Base-by-base conservation (phyloP, 2,888 invertebrate genomes). In the Scotopteryx bipunctaria region DNA sequence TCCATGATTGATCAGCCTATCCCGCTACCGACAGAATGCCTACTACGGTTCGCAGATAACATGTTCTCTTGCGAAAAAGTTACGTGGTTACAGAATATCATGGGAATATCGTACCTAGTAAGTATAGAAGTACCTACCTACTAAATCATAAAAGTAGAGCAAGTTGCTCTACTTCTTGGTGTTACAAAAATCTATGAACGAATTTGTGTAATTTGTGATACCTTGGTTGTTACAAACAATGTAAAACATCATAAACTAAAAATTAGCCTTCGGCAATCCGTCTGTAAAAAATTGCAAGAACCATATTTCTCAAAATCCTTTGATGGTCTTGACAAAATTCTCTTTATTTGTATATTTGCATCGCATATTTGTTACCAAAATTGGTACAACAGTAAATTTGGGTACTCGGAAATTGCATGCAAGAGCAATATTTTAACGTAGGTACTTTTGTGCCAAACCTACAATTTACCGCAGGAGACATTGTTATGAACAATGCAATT, bases 1-100 rank as follows among this genome's bases (percentile, higher is more conserved):
- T 79, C 81, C 84, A 83, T 90, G 90, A 90, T 90, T 90, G 90
- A 90, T 90, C 90, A 88, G 85, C 89, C 90, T 88, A 86, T 87
- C 83, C 48, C 80, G 72, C 76, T 70, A 77, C 76, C 76, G 74
- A 76, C 76, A 76, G 73, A 82, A 83, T 87, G 81, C 85, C 86
- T 86, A 85, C 77, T 71, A 77, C 69, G 64, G 23, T 46, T 43
- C 25, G 9, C 21, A 55, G 32, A 59, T 63, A 59, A 54, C 35
- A 48, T 45, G 46, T 33, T 57, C 41, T 38, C 46, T 31, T 31
- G 31, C 17, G 8, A 36, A 50, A 31, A 46, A 36, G 13, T 44
- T 45, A 40, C 33, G 40, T 29, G 40, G 41, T 13, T 21, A 29
- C 17, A 49, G 5, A 11, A 25, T 47, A 35, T 40, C 32, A 23